Base-by-base conservation (phyloP, 2,888 invertebrate species). In the Oscheius sp. region DNA sequence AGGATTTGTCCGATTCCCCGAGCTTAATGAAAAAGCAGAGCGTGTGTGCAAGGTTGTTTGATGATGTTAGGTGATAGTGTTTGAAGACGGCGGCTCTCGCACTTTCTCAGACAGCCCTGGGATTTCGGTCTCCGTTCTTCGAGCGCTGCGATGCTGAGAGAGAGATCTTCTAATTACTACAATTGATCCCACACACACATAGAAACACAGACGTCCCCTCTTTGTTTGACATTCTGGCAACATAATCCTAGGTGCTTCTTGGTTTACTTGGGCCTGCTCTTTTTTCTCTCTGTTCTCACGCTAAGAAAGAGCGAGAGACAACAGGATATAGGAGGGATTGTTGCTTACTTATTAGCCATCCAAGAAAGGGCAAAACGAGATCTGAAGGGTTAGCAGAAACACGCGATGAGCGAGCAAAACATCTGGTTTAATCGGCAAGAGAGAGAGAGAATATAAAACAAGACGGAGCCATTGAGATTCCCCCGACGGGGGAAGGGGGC, bases 51-150 rank as follows among this genome's bases (percentile, higher is more conserved):
- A 37, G 51, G 68, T 68, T 68, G 68, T 42, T 42, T 42, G 42
- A 42, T 55, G 68, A 68, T 68, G 68, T 60, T 53, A 68, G 55
- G 68, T 68, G 68, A 68, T 68, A 68, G 53, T 68, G 68, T 68
- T 68, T 68, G 68, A 68, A 37, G 53, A 68, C 68, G 68, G 68
- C 53, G 65, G 55, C 55, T 55, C 55, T 42, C 42, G 3, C 42
- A 42, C 42, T 42, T 42, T 42, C 42, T 68, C 42, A 68, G 68
- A 68, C 68, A 68, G 68, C 68, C 21, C 55, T 13, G 68, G 35
- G 42, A 42, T 42, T 7, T 42, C 42, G 42, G 42, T 42, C 42
- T 42, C 42, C 42, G 3, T 42, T 42, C 42, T 42, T 42, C 7
- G 21, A 21, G 21, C 21, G 42, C 42, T 42, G 42, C 42, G 42